Base-by-base conservation (phyloP, 2,797 vertebrate genomes). In the Propithecus deckenii region DNA sequence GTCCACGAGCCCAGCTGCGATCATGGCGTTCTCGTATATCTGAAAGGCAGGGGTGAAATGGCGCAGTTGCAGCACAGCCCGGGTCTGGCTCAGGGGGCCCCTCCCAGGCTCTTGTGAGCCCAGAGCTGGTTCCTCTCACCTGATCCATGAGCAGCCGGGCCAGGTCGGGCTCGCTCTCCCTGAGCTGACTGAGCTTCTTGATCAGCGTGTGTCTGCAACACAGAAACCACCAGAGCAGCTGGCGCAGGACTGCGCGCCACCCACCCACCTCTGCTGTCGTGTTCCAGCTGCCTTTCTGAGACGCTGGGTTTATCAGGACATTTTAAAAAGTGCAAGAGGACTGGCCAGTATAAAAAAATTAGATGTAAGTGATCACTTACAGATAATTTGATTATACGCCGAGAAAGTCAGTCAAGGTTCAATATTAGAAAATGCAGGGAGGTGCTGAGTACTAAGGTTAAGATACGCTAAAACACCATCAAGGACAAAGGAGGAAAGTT, bases 11-110 rank as follows among this genome's bases (percentile, higher is more conserved):
- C 99, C 99, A 0, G 99, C 99, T 22, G 99, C 96, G 83, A 99
- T 99, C 99, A 99, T 99, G 96, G 99, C 99, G 3, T 99, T 99
- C 98, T 99, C 99, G 13, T 99, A 99, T 97, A 99, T 99, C 99
- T 99, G 98, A 38, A 93, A 97, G 35, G 75, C 13, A 87, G 86
- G 74, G 30, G 89, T 46, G 7, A 43, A 61, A 81, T 2, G 28
- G 10, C 17, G 12, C 83, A 23, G 22, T 35, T 32, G 63, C 63
- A n/a, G 17, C n/a, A 3, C 32, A n/a, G 63, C 63, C 32, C 15
- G 4, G 63, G 63, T 30, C 23, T 28, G 23, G 3, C 43, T 18
- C 2, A 61, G 59, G 32, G 25, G 22, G 32, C 25, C 4, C n/a
- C 25, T 5, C 22, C 41, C 43, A 32, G 6, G 61, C 7, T 32